Evolutionary conservation across 2,888 invertebrate species (phyloP).

Genomic region (Ischnura elegans): DNA sequence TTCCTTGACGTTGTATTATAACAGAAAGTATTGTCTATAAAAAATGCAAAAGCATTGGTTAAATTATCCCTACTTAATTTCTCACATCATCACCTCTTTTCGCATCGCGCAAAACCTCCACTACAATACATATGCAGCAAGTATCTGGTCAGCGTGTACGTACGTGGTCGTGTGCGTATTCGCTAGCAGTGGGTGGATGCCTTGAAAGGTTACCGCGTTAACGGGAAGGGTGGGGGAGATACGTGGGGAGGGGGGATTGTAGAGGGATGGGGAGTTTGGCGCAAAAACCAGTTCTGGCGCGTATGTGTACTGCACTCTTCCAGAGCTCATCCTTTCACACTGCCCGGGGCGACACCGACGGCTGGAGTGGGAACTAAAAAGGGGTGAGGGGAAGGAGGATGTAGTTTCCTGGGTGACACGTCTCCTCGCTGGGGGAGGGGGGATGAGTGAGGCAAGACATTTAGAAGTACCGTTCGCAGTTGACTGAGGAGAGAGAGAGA

Average conservation of each 20-base stretch:
- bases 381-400: background rate
- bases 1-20: too few relatives aligned
- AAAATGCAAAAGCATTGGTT: too few relatives aligned
- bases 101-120: too few relatives aligned
- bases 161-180: too few relatives aligned
- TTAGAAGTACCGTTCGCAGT: slow-evolving; percentile 49
- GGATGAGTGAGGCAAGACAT: background rate
- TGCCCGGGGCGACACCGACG: background rate
- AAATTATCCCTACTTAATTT: too few relatives aligned
- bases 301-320: background rate
- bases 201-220: background rate
- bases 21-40: too few relatives aligned
- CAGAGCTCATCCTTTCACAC: background rate
- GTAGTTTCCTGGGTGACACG: too few relatives aligned
- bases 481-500: too few relatives aligned
- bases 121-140: too few relatives aligned
- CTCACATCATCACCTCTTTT: too few relatives aligned
- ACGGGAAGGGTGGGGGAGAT: background rate
- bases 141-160: too few relatives aligned
- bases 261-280: background rate
- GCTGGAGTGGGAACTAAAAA: background rate
- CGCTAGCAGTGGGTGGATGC: background rate
- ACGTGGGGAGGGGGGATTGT: background rate
- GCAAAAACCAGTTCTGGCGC: background rate
- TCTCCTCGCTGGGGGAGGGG: background rate